Evolutionary conservation across 1,140 invertebrate species (phyloP).

Genomic region (Aphaenogaster rudis): DNA sequence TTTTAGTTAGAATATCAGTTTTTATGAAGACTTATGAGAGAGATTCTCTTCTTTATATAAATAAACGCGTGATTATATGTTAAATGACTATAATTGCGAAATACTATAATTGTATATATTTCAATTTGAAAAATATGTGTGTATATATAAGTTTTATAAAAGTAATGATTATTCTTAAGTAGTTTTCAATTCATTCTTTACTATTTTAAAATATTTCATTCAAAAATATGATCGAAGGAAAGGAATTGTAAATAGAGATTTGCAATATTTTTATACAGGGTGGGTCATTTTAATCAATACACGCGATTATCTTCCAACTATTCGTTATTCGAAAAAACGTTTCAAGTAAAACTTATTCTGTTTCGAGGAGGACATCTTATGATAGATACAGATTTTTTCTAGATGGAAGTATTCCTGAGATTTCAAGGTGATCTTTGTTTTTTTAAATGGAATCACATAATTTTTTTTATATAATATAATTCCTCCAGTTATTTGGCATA

Average conservation of each 20-base stretch:
- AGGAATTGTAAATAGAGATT: conserved; percentile 30
- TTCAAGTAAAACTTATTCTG: too few relatives aligned
- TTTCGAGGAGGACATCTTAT: too few relatives aligned
- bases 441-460: too few relatives aligned
- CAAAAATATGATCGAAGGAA: conserved; percentile 25
- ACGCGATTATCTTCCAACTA: too few relatives aligned
- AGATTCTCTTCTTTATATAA: conserved; percentile 19
- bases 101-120: conserved; percentile 4
- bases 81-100: conserved; percentile 35
- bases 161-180: conserved; percentile 18
- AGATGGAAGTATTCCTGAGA: too few relatives aligned
- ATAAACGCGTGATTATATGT: conserved; percentile 26
- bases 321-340: too few relatives aligned
- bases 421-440: too few relatives aligned
- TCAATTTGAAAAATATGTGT: conserved; percentile 1
- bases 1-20: not conserved
- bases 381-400: too few relatives aligned
- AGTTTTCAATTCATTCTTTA: not conserved
- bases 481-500: too few relatives aligned
- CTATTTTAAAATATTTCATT: conserved; percentile 33
- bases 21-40: not conserved
- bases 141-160: conserved; percentile 36
- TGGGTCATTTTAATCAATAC: too few relatives aligned
- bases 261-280: conserved; percentile 24
- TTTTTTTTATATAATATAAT: too few relatives aligned